Percentiles rank a stretch among this genome's conserved stretches.
phyloP scores from a whole-genome alignment of 2,888 invertebrate genomes.

The Cotesia congregata region DNA sequence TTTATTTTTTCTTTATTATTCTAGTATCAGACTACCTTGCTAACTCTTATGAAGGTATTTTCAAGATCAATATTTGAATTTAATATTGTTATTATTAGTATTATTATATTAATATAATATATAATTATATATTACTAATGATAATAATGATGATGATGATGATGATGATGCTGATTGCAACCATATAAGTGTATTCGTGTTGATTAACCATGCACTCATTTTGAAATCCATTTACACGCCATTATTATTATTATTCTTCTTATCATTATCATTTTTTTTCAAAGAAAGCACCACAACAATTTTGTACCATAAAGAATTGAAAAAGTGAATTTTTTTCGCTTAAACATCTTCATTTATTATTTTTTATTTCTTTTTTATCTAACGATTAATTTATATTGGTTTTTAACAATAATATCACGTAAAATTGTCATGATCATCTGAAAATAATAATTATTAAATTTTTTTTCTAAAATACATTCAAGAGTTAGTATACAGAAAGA shows the following conservation, averaged over 20 bases:
- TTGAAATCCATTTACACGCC: not conserved
- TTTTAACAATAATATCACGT: conserved; percentile 39
- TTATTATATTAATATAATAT: not conserved
- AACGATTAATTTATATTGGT: conserved; percentile 8
- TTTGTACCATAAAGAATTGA: conserved; percentile 1
- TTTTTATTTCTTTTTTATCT: not conserved
- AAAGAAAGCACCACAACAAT: conserved; percentile 26
- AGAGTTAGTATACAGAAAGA: not conserved
- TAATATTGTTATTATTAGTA: not conserved
- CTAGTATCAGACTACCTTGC: not conserved
- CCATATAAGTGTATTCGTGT: not conserved
- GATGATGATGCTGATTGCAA: conserved; percentile 1
- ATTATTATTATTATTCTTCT: not conserved
- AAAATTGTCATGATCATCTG: conserved; percentile 39
- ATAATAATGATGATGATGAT: not conserved
- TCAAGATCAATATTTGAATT: conserved; percentile 1
- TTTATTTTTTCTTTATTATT: not conserved
- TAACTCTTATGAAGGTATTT: not conserved
- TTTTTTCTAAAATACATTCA: not conserved
- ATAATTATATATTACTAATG: not conserved
- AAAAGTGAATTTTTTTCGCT: conserved; percentile 5
- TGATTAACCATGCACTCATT: not conserved
- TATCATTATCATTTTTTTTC: conserved; percentile 1
- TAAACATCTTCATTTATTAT: conserved; percentile 15
- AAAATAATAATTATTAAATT: conserved; percentile 15